phyloP scores from a whole-genome alignment of 2,113 vertebrate species.

The Panthera tigris region DNA sequence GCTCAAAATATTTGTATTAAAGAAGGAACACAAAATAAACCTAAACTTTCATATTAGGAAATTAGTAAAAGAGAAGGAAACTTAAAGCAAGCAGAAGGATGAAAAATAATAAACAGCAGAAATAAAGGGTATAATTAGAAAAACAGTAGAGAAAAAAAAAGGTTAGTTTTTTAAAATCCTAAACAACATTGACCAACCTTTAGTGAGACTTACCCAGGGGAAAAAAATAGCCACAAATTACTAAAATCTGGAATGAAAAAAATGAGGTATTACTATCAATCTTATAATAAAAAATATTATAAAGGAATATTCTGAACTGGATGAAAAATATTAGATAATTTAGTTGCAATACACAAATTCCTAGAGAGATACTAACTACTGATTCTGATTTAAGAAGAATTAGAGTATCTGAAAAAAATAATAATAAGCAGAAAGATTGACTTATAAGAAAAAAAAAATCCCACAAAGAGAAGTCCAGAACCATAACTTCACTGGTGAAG shows the following conservation, averaged over 20 bases:
- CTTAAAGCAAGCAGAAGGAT: not conserved
- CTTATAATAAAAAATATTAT: not conserved
- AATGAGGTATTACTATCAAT: not conserved
- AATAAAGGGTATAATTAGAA: not conserved
- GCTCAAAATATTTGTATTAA: not conserved
- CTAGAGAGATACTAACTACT: not conserved
- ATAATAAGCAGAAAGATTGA: not conserved
- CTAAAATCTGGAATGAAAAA: not conserved
- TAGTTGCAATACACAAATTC: not conserved
- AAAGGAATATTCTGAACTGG: not conserved
- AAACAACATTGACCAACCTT: not conserved
- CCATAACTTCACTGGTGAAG: not conserved
- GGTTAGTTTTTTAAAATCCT: not conserved
- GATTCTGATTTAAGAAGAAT: not conserved
- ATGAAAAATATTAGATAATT: not conserved
- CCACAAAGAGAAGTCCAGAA: not conserved
- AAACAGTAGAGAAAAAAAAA: not conserved
- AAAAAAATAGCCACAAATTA: not conserved
- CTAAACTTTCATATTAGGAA: not conserved
- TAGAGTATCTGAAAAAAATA: not conserved
- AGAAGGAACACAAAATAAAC: not conserved
- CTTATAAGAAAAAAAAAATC: not conserved
- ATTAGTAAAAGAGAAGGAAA: not conserved
- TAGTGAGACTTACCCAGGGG: not conserved
- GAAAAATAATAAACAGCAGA: not conserved